Conservation (phyloP, 2,113 vertebrate genomes). For the Chamaetylas fuelleborni region DNA sequence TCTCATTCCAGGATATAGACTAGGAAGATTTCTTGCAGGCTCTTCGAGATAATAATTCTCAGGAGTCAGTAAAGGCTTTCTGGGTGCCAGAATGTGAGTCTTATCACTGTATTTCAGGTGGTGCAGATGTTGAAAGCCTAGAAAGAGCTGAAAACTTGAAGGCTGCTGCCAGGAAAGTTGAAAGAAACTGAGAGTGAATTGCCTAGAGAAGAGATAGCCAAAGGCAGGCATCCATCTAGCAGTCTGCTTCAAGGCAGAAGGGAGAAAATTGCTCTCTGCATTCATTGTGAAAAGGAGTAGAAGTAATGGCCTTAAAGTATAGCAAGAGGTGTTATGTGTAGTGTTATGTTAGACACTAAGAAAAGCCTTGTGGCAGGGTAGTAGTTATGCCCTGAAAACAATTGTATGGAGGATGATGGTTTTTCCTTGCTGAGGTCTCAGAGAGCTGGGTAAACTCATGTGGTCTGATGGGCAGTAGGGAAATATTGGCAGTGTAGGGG, state of each 20-base stretch:
- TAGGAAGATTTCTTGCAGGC: neutral
- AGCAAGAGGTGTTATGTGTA: neutral
- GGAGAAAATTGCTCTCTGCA: neutral
- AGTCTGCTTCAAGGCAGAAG: neutral
- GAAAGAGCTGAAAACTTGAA: neutral
- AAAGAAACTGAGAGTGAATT: neutral
- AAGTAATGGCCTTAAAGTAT: neutral
- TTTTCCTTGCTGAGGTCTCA: neutral
- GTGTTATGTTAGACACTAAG: neutral
- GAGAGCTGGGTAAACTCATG: neutral
- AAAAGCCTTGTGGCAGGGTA: neutral
- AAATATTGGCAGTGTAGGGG: neutral
- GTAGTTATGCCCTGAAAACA: neutral
- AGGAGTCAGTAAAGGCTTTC: neutral
- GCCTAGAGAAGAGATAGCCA: neutral
- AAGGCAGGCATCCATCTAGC: neutral
- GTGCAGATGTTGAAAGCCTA: neutral
- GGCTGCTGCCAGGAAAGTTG: neutral
- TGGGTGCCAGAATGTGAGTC: neutral
- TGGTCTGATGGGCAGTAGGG: neutral
- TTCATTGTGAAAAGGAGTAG: neutral
- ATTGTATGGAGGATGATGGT: neutral
- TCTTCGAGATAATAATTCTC: neutral
- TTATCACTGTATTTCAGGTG: neutral
- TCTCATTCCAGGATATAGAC: neutral